Conservation (phyloP, 2,797 vertebrate species). For the Helarctos malayanus region DNA sequence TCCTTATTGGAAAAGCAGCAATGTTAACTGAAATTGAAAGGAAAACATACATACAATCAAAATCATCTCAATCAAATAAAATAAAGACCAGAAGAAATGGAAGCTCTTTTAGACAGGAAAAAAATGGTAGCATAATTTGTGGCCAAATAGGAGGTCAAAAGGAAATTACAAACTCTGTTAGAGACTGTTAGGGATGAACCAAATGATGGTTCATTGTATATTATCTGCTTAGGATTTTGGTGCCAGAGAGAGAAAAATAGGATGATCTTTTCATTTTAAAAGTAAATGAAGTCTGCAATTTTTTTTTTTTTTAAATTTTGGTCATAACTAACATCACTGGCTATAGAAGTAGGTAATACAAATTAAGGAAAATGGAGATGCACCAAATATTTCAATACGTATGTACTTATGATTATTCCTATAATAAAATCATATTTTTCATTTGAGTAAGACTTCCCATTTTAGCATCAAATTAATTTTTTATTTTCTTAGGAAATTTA, state of each 20-base stretch:
- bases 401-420: conserved; percentile 58
- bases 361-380: conserved; percentile 71
- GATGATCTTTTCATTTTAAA: conserved; percentile 37
- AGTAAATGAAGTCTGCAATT: conserved; percentile 54
- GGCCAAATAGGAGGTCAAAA: conserved; percentile 53
- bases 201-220: conserved; percentile 10
- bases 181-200: not conserved
- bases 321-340: conserved; percentile 40
- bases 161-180: conserved; percentile 55
- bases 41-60: conserved; percentile 54
- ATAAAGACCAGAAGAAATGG: conserved; percentile 38
- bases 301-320: not conserved
- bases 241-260: conserved; percentile 41
- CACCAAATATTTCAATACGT: conserved; percentile 73
- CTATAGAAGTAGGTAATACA: not conserved
- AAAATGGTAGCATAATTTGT: not conserved
- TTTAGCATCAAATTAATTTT: conserved; percentile 20
- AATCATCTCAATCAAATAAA: conserved; percentile 57
- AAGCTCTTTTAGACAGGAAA: not conserved
- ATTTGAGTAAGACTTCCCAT: not conserved
- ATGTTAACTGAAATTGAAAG: not conserved
- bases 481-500: conserved; percentile 36
- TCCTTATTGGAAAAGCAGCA: not conserved
- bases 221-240: conserved; percentile 60
- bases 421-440: not conserved